Conservation (phyloP, 53 echinoderm and acorn worm species). For the Henricia sp. region DNA sequence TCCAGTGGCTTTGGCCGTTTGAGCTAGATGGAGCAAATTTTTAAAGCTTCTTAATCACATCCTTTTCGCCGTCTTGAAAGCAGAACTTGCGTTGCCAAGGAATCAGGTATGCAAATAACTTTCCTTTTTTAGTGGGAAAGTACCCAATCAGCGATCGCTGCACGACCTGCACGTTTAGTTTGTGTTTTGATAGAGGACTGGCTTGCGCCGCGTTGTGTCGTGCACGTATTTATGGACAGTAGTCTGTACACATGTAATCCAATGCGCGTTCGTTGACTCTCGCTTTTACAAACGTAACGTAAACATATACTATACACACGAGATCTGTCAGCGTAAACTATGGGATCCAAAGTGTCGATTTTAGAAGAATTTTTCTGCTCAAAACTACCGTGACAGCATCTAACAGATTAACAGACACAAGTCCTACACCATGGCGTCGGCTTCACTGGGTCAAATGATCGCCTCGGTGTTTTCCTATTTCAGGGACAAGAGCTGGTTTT, state of each 20-base stretch:
- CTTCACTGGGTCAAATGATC: constrained; percentile 76
- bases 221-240: neutral
- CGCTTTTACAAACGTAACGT: no score
- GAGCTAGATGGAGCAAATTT: constrained; percentile 1
- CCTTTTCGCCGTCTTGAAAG: constrained; percentile 6
- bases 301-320: no score
- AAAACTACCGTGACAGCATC: constrained; percentile 9
- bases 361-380: neutral
- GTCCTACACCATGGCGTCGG: constrained; percentile 37
- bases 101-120: constrained; percentile 52
- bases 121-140: constrained; percentile 12
- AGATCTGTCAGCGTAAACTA: neutral
- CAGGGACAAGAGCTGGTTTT: constrained; percentile 85
- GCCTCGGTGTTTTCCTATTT: constrained; percentile 87
- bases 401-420: neutral
- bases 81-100: constrained; percentile 34
- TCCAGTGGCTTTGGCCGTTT: neutral
- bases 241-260: neutral
- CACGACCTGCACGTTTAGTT: neutral
- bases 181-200: constrained; percentile 2
- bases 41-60: neutral
- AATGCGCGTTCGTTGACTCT: neutral
- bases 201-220: neutral
- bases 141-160: constrained; percentile 50
- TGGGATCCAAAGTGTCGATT: constrained; percentile 16